These are phyloP conservation scores for Sebastes ruberrimus DNA, from an alignment of 2,797 vertebrate species.

Conservation along the genomic window DNA sequence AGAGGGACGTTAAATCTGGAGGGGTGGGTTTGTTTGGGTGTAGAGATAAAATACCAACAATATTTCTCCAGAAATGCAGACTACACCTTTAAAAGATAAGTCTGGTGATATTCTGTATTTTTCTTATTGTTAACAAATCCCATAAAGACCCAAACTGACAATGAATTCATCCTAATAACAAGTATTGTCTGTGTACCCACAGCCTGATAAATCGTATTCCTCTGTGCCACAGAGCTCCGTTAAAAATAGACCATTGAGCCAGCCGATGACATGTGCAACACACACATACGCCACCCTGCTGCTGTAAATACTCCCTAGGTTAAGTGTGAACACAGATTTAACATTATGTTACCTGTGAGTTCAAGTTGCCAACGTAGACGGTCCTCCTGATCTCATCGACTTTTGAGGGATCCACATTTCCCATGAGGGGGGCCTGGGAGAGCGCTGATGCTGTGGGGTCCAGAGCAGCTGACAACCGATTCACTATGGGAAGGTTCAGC, in stretches of 20 bases:
- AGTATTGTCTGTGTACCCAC: not conserved
- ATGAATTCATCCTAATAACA: not conserved
- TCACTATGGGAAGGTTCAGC: slow-evolving; percentile 91
- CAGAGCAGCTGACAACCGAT: slow-evolving; percentile 78
- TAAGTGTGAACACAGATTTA: not conserved
- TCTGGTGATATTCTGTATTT: not conserved
- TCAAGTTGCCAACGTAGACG: slow-evolving; percentile 97
- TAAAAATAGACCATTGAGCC: not conserved
- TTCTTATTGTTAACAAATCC: not conserved
- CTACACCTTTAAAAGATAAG: not conserved
- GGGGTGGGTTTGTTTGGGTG: too few relatives aligned
- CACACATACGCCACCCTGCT: not conserved
- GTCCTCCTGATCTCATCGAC: slow-evolving; percentile 97
- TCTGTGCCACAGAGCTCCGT: not conserved
- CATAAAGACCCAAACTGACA: not conserved
- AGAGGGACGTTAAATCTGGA: too few relatives aligned
- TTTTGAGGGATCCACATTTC: slow-evolving; percentile 98
- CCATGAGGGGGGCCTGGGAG: slow-evolving; percentile 93
- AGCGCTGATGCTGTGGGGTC: slow-evolving; percentile 79
- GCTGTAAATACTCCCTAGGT: not conserved
- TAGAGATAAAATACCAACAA: too few relatives aligned
- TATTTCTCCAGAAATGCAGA: too few relatives aligned
- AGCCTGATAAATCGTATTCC: not conserved
- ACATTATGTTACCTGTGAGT: slow-evolving; percentile 89
- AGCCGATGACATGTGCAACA: not conserved